A percentile compares a stretch with the other conserved stretches of the same genome.
These are phyloP conservation scores for Drosophila elegans DNA, from an alignment of 1,140 invertebrate genomes.

Conservation along the genomic window DNA sequence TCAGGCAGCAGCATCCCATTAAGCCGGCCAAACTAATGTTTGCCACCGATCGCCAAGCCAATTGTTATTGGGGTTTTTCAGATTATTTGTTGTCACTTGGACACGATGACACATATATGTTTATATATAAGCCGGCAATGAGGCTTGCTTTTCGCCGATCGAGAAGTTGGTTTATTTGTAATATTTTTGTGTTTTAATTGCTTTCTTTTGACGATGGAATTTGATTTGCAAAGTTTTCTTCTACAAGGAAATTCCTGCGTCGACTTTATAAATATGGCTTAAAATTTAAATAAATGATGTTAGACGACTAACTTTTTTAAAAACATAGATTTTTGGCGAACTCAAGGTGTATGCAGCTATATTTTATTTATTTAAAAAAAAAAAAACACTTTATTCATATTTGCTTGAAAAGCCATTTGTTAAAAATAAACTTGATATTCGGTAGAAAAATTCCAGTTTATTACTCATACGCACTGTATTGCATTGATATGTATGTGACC, in stretches of 20 bases:
- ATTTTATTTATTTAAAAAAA: not conserved
- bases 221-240: no score
- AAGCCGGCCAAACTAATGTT: constrained; percentile 38
- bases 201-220: no score
- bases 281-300: no score
- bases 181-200: not conserved
- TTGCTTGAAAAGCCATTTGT: no score
- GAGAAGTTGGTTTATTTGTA: not conserved
- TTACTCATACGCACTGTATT: constrained; percentile 1
- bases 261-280: no score
- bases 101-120: constrained; percentile 12
- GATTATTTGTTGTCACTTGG: not conserved
- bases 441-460: not conserved
- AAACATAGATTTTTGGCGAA: not conserved
- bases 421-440: no score
- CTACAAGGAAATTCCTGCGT: no score
- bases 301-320: no score
- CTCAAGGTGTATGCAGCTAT: not conserved
- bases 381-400: no score
- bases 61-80: constrained; percentile 1
- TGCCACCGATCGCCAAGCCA: not conserved
- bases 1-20: constrained; percentile 23
- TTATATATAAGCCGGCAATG: no score
- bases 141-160: not conserved
- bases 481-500: not conserved